phyloP scores from a whole-genome alignment of 1,140 invertebrate species.

The Sycobia sp. region DNA sequence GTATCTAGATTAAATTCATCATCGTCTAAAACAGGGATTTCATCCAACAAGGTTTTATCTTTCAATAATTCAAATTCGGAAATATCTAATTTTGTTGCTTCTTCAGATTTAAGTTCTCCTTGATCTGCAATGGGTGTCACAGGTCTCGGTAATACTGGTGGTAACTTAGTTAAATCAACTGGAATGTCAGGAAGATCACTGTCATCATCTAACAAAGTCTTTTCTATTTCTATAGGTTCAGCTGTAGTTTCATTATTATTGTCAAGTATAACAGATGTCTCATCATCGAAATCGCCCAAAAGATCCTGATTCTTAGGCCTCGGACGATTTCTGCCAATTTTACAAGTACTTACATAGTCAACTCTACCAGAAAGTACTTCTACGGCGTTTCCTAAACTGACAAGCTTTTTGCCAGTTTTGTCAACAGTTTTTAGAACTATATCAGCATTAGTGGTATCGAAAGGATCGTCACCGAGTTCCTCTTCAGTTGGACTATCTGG shows the following conservation, averaged over 20 bases:
- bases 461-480: slow-evolving; percentile 75
- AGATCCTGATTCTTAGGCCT: slow-evolving; percentile 69
- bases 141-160: slow-evolving; percentile 47
- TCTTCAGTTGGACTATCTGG: slow-evolving; percentile 80
- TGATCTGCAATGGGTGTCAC: slow-evolving; percentile 38
- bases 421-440: slow-evolving; percentile 79
- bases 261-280: slow-evolving; percentile 8
- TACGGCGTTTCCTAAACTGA: slow-evolving; percentile 82
- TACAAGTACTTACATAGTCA: slow-evolving; percentile 68
- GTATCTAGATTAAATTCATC: slow-evolving; percentile 56
- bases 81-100: slow-evolving; percentile 30
- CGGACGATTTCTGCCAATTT: slow-evolving; percentile 64
- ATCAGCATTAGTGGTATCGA: slow-evolving; percentile 86
- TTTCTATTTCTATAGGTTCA: slow-evolving; percentile 55
- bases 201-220: slow-evolving; percentile 77
- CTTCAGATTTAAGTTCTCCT: slow-evolving; percentile 37
- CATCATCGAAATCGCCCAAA: slow-evolving; percentile 69
- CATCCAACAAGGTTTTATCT: slow-evolving; percentile 55
- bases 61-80: slow-evolving; percentile 55
- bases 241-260: slow-evolving; percentile 16
- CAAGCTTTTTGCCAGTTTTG: slow-evolving; percentile 74
- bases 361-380: slow-evolving; percentile 82
- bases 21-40: slow-evolving; percentile 58
- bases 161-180: slow-evolving; percentile 67
- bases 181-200: slow-evolving; percentile 66